A percentile compares a stretch with the other conserved stretches of the same genome.
phyloP scores from a whole-genome alignment of 2,113 vertebrate species.

The Brachypteracias leptosomus region DNA sequence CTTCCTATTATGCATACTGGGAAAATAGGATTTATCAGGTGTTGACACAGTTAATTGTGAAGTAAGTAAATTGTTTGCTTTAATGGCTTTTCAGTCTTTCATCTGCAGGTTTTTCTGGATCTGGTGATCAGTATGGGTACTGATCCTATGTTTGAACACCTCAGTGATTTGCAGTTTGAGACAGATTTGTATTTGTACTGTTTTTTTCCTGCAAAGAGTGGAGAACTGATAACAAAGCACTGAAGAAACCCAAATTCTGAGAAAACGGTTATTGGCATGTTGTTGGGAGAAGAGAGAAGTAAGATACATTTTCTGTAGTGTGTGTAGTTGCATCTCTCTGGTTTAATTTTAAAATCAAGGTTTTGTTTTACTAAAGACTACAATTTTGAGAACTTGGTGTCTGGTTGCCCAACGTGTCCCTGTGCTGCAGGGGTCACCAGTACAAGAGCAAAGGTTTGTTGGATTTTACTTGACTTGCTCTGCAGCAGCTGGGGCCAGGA shows the following conservation, averaged over 20 bases:
- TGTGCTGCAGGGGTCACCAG: not conserved
- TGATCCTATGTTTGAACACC: not conserved
- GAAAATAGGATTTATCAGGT: constrained; percentile 82
- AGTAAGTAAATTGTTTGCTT: constrained; percentile 70
- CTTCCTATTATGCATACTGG: constrained; percentile 86
- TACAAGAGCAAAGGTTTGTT: not conserved
- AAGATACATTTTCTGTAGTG: not conserved
- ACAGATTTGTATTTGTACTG: not conserved
- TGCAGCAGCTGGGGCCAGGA: not conserved
- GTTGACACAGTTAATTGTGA: constrained; percentile 84
- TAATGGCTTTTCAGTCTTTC: not conserved
- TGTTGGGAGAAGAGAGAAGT: not conserved
- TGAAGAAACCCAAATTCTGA: not conserved
- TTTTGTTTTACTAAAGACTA: not conserved
- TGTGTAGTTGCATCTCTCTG: not conserved
- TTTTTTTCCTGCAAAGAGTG: not conserved
- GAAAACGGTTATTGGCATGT: not conserved
- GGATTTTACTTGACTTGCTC: not conserved
- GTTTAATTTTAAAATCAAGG: not conserved
- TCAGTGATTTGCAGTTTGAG: not conserved
- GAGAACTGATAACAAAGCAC: not conserved
- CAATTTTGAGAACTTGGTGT: not conserved
- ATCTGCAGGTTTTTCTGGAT: not conserved
- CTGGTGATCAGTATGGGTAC: not conserved
- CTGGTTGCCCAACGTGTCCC: not conserved